These are phyloP conservation scores for Gymnothorax reevesii DNA, from an alignment of 2,797 vertebrate genomes.

Conservation along the genomic window DNA sequence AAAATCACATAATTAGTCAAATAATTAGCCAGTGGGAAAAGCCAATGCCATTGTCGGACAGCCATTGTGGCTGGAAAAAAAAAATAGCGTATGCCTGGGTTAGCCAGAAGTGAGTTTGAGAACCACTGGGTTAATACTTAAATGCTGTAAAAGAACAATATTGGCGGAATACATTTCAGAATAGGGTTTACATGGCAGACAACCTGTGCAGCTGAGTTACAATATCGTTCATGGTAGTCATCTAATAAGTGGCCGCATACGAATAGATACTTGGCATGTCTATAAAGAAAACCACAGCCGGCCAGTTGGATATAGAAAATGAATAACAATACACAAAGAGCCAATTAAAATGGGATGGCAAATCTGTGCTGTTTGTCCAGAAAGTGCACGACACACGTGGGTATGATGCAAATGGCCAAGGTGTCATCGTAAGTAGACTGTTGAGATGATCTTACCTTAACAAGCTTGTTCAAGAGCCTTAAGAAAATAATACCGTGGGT, in stretches of 20 bases:
- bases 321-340: neutral
- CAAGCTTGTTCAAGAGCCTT: neutral
- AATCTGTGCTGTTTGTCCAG: neutral
- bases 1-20: too few relatives aligned
- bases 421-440: neutral
- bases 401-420: neutral
- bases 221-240: neutral
- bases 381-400: neutral
- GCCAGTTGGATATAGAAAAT: neutral
- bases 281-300: neutral
- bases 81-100: too few relatives aligned
- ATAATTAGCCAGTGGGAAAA: too few relatives aligned
- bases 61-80: too few relatives aligned
- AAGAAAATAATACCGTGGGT: neutral
- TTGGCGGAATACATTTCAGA: neutral
- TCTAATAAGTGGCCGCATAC: neutral
- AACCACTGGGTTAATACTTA: neutral
- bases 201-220: neutral
- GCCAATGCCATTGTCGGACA: too few relatives aligned
- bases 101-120: too few relatives aligned
- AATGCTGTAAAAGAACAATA: neutral
- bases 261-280: neutral
- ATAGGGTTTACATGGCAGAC: neutral
- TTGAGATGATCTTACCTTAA: neutral
- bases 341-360: neutral